Conservation (phyloP, 2,113 vertebrate genomes). For the Epinephelus lanceolatus region DNA sequence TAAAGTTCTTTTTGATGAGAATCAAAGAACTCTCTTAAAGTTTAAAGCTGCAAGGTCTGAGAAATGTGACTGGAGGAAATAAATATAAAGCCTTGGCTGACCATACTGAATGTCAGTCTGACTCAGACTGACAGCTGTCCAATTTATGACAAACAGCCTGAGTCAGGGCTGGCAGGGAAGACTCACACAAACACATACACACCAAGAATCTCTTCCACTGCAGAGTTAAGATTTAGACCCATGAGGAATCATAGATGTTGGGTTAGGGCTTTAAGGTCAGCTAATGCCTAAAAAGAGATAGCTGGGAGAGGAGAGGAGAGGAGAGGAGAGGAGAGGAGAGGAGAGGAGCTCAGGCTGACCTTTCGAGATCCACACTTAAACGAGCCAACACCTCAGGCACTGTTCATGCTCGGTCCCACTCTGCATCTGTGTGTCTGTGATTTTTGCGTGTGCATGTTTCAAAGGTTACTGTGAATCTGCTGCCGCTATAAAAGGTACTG, state of each 20-base stretch:
- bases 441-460: conserved; percentile 6
- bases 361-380: conserved; percentile 49
- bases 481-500: neutral
- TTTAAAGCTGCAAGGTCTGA: neutral
- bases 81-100: conserved; percentile 6
- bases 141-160: conserved; percentile 20
- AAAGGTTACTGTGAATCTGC: conserved; percentile 40
- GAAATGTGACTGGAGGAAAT: neutral
- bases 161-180: conserved; percentile 13
- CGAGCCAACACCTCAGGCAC: conserved; percentile 50
- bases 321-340: conserved; percentile 27
- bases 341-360: conserved; percentile 33
- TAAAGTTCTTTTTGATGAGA: neutral
- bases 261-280: conserved; percentile 31
- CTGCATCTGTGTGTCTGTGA: conserved; percentile 9
- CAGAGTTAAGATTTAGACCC: conserved; percentile 10
- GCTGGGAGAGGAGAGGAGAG: neutral
- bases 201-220: neutral
- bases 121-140: conserved; percentile 65
- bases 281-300: conserved; percentile 31
- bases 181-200: conserved; percentile 4
- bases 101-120: conserved; percentile 3
- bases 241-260: conserved; percentile 13
- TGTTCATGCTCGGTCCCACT: conserved; percentile 8
- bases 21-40: neutral